Evolutionary conservation across 2,888 invertebrate genomes (phyloP), one percentile per base, ranked within the genome.

Genomic region (Branchellion lobata): DNA sequence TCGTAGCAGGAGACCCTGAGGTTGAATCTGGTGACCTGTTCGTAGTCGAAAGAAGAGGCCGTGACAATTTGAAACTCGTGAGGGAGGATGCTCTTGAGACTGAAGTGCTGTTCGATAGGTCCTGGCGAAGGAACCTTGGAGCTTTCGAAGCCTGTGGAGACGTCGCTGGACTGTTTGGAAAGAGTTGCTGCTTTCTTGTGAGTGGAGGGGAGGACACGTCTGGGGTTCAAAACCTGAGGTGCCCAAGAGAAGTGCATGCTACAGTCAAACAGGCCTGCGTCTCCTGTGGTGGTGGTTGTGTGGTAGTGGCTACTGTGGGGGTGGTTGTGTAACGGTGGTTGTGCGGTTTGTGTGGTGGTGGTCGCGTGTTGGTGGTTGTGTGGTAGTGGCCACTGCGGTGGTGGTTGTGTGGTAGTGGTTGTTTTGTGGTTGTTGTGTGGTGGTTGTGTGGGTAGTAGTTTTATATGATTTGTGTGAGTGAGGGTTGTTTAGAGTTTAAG

Each of bases 51-150:
- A 21, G 61, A 51, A 14, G 27, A n/a, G 8, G 80, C 61, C 11
- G 80, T 65, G 3, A 78, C 61, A 21, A 80, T 53, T 51, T 78
- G 69, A 57, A 57, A 80, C 74, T 80, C 78, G 24, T 36, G 76
- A 27, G 51, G n/a, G 51, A 65, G 73, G 1, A 80, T 69, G 33
- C 53, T 79, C 73, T 80, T 53, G 53, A 80, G 53, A 21, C 27
- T 29, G 51, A 80, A 78, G 27, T 51, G 27, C 1, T 34, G 51
- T 36, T 72, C 78, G 47, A n/a, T n/a, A n/a, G n/a, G n/a, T n/a
- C n/a, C n/a, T n/a, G 29, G 40, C 2, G 21, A n/a, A n/a, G 33
- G 21, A 47, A 53, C 36, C 21, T 31, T 73, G 24, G 51, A 31
- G 31, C 27, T 29, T 18, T 53, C 51, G 34, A 68, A 74, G 24